These are phyloP conservation scores for Synaphobranchus kaupii DNA, from an alignment of 2,797 vertebrate genomes.

Conservation along the genomic window DNA sequence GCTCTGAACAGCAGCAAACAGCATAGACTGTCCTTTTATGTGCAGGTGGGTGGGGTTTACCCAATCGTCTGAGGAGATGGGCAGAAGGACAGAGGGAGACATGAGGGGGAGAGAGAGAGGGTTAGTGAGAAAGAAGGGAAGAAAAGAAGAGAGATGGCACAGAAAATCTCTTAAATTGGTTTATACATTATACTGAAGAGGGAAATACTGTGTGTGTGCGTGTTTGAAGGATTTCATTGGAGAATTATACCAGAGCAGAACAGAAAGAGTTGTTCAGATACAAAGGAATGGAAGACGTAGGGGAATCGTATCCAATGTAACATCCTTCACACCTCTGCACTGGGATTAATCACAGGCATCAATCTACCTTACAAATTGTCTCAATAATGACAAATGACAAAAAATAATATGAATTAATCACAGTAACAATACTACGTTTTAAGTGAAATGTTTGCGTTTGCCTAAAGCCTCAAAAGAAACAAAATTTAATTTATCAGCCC, in stretches of 20 bases:
- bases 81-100: slow-evolving; percentile 53
- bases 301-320: not conserved
- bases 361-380: slow-evolving; percentile 19
- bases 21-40: slow-evolving; percentile 92
- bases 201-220: not conserved
- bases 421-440: too few relatives aligned
- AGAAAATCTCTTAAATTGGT: not conserved
- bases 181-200: not conserved
- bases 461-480: too few relatives aligned
- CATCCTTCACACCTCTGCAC: not conserved
- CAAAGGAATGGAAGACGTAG: slow-evolving; percentile 25
- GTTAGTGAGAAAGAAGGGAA: not conserved
- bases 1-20: slow-evolving; percentile 77
- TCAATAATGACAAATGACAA: not conserved
- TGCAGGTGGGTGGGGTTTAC: slow-evolving; percentile 89
- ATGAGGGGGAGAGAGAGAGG: slow-evolving; percentile 12
- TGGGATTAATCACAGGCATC: not conserved
- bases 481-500: too few relatives aligned
- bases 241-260: not conserved
- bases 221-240: not conserved
- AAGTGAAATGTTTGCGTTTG: too few relatives aligned
- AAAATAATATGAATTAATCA: too few relatives aligned
- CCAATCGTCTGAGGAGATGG: slow-evolving; percentile 73
- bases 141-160: not conserved
- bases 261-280: not conserved